Evolutionary conservation across 2,888 invertebrate genomes (phyloP).

Genomic region (Kryphioiulus occultus): DNA sequence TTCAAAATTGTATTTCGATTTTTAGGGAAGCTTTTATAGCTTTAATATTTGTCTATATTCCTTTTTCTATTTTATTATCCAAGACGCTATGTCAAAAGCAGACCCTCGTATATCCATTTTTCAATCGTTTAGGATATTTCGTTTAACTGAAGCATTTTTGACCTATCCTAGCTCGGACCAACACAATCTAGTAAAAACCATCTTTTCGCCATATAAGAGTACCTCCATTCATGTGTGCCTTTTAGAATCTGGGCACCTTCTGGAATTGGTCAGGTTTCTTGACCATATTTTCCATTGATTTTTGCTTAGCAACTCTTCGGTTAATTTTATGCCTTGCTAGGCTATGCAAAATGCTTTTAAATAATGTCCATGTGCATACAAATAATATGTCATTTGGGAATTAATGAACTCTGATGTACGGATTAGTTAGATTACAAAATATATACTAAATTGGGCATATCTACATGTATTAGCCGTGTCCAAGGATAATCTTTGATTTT

Average conservation of each 20-base stretch:
- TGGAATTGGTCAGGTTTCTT: not conserved
- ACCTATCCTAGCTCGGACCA: not conserved
- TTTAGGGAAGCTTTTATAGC: not conserved
- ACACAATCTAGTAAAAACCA: not conserved
- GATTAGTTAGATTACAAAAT: too few relatives aligned
- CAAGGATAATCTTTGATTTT: too few relatives aligned
- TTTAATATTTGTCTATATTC: conserved; percentile 3
- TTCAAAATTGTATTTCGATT: conserved; percentile 30
- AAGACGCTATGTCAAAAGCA: not conserved
- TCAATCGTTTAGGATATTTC: conserved; percentile 20
- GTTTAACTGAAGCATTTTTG: conserved; percentile 18
- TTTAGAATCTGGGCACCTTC: not conserved
- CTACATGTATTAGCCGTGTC: too few relatives aligned
- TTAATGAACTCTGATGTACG: too few relatives aligned
- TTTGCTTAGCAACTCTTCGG: not conserved
- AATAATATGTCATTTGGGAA: too few relatives aligned
- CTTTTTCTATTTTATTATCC: not conserved
- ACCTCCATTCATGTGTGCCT: not conserved
- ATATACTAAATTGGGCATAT: too few relatives aligned
- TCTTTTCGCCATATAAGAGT: not conserved
- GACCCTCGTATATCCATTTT: not conserved
- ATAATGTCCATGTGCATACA: not conserved
- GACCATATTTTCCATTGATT: not conserved
- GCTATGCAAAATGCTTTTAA: not conserved
- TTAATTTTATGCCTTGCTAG: not conserved